Percentiles rank a stretch among this genome's conserved stretches.
Conservation (phyloP, 2,797 vertebrate species). For the Botia almorhae region DNA sequence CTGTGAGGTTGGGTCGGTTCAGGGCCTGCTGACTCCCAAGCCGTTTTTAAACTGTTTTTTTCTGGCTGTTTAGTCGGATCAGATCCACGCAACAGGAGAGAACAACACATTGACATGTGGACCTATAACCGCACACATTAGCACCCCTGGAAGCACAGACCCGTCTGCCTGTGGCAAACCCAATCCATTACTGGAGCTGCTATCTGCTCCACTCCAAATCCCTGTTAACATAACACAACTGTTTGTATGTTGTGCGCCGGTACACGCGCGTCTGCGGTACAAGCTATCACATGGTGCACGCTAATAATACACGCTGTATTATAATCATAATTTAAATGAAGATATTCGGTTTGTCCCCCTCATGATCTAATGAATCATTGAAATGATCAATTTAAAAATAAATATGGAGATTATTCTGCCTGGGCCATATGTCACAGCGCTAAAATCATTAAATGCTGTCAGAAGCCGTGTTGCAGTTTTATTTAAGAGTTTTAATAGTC, state of each 20-base stretch:
- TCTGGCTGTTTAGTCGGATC: slow-evolving; percentile 66
- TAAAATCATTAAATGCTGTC: slow-evolving; percentile 73
- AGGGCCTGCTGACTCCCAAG: slow-evolving; percentile 68
- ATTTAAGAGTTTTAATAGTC: slow-evolving; percentile 82
- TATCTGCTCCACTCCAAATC: slow-evolving; percentile 23
- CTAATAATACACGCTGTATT: slow-evolving; percentile 42
- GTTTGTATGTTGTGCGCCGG: slow-evolving; percentile 4
- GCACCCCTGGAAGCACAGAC: slow-evolving; percentile 69
- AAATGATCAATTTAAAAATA: slow-evolving; percentile 53
- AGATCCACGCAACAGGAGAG: slow-evolving; percentile 70
- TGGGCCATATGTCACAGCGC: slow-evolving; percentile 50
- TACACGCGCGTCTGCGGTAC: neutral
- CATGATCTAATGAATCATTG: slow-evolving; percentile 46
- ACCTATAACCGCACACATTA: slow-evolving; percentile 64
- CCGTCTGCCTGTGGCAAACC: slow-evolving; percentile 59
- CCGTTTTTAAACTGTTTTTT: slow-evolving; percentile 74
- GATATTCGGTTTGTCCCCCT: slow-evolving; percentile 45
- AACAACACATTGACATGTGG: slow-evolving; percentile 70
- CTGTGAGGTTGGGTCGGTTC: slow-evolving; percentile 68
- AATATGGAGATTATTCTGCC: slow-evolving; percentile 50
- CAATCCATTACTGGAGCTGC: slow-evolving; percentile 40
- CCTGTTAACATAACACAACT: slow-evolving; percentile 1
- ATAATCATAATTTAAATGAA: slow-evolving; percentile 46
- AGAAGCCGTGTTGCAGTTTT: slow-evolving; percentile 75
- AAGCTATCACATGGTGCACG: slow-evolving; percentile 14